A percentile compares a stretch with the other conserved stretches of the same genome.
Evolutionary conservation across 2,113 vertebrate species (phyloP).

Genomic region (Brachyhypopomus gauderio): DNA sequence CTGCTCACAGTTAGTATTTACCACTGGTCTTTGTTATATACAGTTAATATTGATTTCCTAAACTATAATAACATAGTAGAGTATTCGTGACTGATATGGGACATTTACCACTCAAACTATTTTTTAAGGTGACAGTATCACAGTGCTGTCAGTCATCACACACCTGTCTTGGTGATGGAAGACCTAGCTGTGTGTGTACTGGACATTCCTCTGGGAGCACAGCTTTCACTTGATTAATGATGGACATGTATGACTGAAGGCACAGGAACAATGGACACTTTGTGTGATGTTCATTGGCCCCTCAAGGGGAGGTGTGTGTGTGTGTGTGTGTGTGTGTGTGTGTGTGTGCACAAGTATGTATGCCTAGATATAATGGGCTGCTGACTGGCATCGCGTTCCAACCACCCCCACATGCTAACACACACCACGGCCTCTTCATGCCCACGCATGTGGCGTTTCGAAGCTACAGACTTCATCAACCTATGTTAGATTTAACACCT

Average conservation of each 20-base stretch:
- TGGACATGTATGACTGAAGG: constrained; percentile 62
- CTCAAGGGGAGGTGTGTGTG: background rate
- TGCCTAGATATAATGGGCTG: constrained; percentile 27
- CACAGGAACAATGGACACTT: constrained; percentile 71
- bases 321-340: background rate
- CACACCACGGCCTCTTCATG: constrained; percentile 15
- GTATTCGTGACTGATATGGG: background rate
- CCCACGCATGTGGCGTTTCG: constrained; percentile 42
- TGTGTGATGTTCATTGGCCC: constrained; percentile 54
- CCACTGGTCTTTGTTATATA: background rate
- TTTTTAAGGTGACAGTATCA: background rate
- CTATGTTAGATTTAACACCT: constrained; percentile 41
- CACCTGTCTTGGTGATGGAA: constrained; percentile 23
- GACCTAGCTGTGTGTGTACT: constrained; percentile 27
- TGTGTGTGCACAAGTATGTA: constrained; percentile 13
- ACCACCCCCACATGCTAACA: constrained; percentile 39
- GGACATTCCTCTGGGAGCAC: constrained; percentile 59
- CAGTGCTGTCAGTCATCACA: constrained; percentile 18
- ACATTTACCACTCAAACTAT: background rate
- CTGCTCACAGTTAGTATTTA: background rate
- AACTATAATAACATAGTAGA: too few species aligned
- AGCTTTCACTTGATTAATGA: constrained; percentile 49
- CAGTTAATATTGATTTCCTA: too few species aligned
- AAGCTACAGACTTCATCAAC: constrained; percentile 34
- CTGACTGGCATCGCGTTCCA: constrained; percentile 30